Base-by-base conservation (phyloP, 2,113 vertebrate species). In the Sander vitreus region DNA sequence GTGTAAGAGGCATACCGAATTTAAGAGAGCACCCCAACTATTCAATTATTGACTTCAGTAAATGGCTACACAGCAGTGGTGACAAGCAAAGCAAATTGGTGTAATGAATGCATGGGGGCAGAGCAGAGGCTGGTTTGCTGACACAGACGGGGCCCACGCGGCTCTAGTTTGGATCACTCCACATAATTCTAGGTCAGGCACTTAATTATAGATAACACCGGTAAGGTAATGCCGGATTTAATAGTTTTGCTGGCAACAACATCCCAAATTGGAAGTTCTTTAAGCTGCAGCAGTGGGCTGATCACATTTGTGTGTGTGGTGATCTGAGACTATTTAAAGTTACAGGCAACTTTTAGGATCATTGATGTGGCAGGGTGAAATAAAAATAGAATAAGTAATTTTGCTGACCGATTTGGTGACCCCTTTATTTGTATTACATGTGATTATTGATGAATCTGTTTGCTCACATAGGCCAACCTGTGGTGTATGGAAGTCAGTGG, bases 201-300 rank as follows among this genome's bases (percentile, higher is more conserved):
- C 54, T 74, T 74, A 78, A 86, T 80, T 68, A 27, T 45, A 82
- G 89, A 73, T 70, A 36, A 62, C 50, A 39, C 16, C 13, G 65
- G 66, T 69, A 25, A 80, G 65, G 62, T 55, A 33, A 62, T 75
- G 59, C 72, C 30, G 62, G 50, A 63, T 50, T 78, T 76, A 59
- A 45, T 45, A 9, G 3, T 50, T 55, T 47, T 60, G 19, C 39
- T 68, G 36, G 8, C 2, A 5, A 57, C 36, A 53, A 1, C 50
- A 11, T 48, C 13, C 54, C n/a, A 12, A n/a, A 76, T 33, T 15
- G 21, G 14, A 23, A 78, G 16, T 5, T 39, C 27, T 65, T 48
- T 63, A 43, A 69, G 80, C 33, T 25, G 53, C 39, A 50, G n/a
- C 33, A 19, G 33, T 43, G 68, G n/a, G 23, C 36, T 48, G 73